Percentiles rank a stretch among this genome's conserved stretches.
Conservation (phyloP, 1,140 invertebrate species). For the Schlechtendalia chinensis region DNA sequence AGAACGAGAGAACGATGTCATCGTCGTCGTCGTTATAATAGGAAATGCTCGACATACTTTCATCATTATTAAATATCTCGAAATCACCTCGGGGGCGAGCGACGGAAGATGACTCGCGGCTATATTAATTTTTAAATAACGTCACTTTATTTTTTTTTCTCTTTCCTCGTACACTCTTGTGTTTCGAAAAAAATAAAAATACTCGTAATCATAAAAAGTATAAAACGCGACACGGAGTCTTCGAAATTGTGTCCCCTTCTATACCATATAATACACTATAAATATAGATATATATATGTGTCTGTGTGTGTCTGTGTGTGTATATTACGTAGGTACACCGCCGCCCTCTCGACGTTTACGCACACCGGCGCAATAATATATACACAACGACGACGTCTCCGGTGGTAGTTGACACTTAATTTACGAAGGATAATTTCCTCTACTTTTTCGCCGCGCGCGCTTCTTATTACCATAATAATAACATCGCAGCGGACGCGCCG, state of each 20-base stretch:
- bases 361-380: not conserved
- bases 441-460: conserved; percentile 26
- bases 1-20: not conserved
- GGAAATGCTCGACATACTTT: conserved; percentile 40
- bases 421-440: conserved; percentile 46
- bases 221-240: not conserved
- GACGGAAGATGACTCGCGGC: not conserved
- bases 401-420: conserved; percentile 46
- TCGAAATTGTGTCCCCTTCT: not conserved
- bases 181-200: conserved; percentile 1
- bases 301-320: not conserved
- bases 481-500: conserved; percentile 21
- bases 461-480: conserved; percentile 50
- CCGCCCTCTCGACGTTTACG: not conserved
- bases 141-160: conserved; percentile 30
- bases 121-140: conserved; percentile 42
- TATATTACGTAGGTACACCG: not conserved
- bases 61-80: conserved; percentile 47
- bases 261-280: not conserved
- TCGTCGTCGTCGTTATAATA: conserved; percentile 20
- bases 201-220: not conserved
- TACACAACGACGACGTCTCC: conserved; percentile 36
- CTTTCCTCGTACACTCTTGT: not conserved
- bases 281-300: too few species aligned
- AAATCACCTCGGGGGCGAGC: conserved; percentile 32